These are phyloP conservation scores for Etheostoma nigrum DNA, from an alignment of 2,797 vertebrate species.

Conservation along the genomic window DNA sequence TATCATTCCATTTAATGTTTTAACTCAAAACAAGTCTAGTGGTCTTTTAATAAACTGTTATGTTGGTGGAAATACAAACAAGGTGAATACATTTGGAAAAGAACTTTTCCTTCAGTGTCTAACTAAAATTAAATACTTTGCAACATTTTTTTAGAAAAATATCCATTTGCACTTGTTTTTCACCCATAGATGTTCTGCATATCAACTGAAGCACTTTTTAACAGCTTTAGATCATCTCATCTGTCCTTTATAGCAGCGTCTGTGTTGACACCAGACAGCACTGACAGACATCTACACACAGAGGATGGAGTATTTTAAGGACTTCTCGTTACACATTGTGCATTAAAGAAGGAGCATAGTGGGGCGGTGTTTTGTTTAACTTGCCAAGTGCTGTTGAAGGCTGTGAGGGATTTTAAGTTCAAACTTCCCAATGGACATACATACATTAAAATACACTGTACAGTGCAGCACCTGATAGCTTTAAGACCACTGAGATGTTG, in stretches of 20 bases:
- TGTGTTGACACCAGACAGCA: no score
- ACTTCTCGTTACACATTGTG: constrained; percentile 1
- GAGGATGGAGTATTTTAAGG: background rate
- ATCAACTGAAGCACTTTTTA: background rate
- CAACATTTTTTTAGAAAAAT: constrained; percentile 34
- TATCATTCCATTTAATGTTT: background rate
- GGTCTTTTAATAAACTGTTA: background rate
- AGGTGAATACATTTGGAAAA: background rate
- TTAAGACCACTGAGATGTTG: constrained; percentile 51
- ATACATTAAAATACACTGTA: constrained; percentile 27
- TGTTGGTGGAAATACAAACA: background rate
- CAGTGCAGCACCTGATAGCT: constrained; percentile 48
- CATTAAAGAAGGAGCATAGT: constrained; percentile 25
- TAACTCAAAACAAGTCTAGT: background rate
- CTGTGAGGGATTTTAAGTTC: constrained; percentile 27
- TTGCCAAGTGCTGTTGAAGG: constrained; percentile 37
- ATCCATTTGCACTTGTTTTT: constrained; percentile 43
- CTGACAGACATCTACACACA: no score
- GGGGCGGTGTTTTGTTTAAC: constrained; percentile 26
- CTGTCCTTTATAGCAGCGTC: no score
- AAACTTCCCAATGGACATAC: constrained; percentile 10
- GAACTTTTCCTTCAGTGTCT: background rate
- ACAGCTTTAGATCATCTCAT: background rate
- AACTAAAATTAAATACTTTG: background rate
- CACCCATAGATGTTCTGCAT: constrained; percentile 21